phyloP scores from a whole-genome alignment of 2,797 vertebrate genomes.

The Poeciliopsis infans region DNA sequence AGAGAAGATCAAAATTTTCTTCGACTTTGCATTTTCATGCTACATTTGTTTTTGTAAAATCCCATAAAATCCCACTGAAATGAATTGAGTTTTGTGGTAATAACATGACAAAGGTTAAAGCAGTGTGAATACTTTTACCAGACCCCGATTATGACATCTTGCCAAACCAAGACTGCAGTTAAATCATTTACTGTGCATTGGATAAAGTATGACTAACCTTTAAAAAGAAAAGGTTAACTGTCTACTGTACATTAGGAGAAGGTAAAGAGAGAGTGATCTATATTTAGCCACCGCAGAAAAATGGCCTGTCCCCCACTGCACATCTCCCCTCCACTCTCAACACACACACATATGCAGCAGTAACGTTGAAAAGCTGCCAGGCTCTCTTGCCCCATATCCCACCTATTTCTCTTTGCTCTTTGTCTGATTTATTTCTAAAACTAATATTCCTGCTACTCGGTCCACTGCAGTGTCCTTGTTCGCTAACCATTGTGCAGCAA shows the following conservation, averaged over 20 bases:
- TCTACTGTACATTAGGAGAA: neutral
- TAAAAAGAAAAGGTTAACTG: slow-evolving; percentile 7
- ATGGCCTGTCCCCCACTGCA: slow-evolving; percentile 3
- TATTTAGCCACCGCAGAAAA: slow-evolving; percentile 18
- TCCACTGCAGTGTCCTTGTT: slow-evolving; percentile 57
- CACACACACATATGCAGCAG: neutral
- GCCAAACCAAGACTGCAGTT: neutral
- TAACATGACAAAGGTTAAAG: neutral
- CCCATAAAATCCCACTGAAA: neutral
- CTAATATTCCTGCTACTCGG: slow-evolving; percentile 8
- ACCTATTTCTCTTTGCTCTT: slow-evolving; percentile 24
- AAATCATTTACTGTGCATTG: slow-evolving; percentile 4
- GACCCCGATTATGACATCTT: neutral
- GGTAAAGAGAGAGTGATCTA: neutral
- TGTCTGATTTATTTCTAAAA: slow-evolving; percentile 9
- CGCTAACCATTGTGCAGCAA: slow-evolving; percentile 21
- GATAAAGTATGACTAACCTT: neutral
- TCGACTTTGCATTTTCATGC: neutral
- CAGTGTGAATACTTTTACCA: neutral
- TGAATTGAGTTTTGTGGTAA: neutral
- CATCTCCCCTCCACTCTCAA: slow-evolving; percentile 6
- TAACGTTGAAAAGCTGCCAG: slow-evolving; percentile 28
- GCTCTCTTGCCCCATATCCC: slow-evolving; percentile 30
- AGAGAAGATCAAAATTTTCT: neutral
- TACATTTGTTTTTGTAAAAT: neutral